Percentiles rank a stretch among this genome's conserved stretches.
Conservation (phyloP, 64 coral and sea anemone genomes). For the Astreopora myriophthalma region DNA sequence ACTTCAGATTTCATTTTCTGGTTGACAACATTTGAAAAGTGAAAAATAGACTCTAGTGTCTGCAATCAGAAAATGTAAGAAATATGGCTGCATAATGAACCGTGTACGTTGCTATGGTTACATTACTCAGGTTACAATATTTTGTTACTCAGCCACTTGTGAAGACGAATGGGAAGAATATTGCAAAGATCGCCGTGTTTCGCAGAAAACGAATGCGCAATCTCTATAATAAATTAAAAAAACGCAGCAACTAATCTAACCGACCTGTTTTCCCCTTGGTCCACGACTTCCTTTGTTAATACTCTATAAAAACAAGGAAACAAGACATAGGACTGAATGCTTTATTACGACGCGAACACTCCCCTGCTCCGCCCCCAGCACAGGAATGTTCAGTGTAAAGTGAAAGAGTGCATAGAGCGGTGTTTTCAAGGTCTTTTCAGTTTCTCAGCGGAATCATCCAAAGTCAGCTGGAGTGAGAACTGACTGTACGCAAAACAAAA, state of each 20-base stretch:
- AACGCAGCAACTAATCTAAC: not conserved
- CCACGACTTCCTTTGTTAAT: constrained; percentile 17
- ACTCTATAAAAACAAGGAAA: not conserved
- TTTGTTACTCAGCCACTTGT: not conserved
- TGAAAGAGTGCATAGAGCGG: too few relatives aligned
- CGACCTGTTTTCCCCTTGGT: constrained; percentile 42
- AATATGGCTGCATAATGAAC: not conserved
- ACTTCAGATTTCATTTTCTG: not conserved
- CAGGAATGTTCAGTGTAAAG: not conserved
- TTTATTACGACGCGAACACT: not conserved
- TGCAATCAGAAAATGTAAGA: not conserved
- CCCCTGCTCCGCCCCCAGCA: not conserved
- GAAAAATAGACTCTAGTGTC: not conserved
- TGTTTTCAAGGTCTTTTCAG: too few relatives aligned
- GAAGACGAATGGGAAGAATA: not conserved
- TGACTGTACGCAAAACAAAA: too few relatives aligned
- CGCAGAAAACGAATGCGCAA: not conserved
- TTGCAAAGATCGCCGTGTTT: not conserved
- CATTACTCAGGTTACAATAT: not conserved
- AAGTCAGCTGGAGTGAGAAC: not conserved
- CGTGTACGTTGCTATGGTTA: not conserved
- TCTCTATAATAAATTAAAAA: not conserved
- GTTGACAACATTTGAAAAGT: not conserved
- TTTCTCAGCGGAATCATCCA: not conserved
- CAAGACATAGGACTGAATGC: not conserved